Conservation (phyloP, 2,113 vertebrate genomes). For the Pangasianodon hypophthalmus region DNA sequence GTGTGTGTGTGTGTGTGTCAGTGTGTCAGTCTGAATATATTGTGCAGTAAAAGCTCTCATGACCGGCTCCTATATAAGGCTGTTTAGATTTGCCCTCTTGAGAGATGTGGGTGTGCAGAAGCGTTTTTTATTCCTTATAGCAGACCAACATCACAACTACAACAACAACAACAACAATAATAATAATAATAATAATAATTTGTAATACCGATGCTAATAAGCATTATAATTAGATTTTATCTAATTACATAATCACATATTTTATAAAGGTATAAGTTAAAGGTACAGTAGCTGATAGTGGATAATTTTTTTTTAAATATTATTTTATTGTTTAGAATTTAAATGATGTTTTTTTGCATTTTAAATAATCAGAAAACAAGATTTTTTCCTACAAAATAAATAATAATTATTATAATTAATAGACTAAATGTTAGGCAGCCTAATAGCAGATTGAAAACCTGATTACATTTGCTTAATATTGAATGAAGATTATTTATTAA, state of each 20-base stretch:
- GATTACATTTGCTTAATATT: background rate
- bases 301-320: background rate
- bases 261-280: background rate
- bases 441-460: background rate
- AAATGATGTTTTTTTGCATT: background rate
- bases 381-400: background rate
- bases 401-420: background rate
- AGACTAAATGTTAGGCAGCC: background rate
- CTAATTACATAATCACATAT: background rate
- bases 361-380: background rate
- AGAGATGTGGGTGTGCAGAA: background rate
- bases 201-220: background rate
- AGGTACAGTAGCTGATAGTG: background rate
- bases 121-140: background rate
- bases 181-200: background rate
- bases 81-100: background rate
- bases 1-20: background rate
- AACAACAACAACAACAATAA: background rate
- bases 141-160: background rate
- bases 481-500: background rate
- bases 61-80: background rate
- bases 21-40: background rate
- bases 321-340: background rate
- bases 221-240: background rate
- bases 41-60: background rate